Evolutionary conservation across 2,888 invertebrate genomes (phyloP).

Genomic region (Thymelicus sylvestris): DNA sequence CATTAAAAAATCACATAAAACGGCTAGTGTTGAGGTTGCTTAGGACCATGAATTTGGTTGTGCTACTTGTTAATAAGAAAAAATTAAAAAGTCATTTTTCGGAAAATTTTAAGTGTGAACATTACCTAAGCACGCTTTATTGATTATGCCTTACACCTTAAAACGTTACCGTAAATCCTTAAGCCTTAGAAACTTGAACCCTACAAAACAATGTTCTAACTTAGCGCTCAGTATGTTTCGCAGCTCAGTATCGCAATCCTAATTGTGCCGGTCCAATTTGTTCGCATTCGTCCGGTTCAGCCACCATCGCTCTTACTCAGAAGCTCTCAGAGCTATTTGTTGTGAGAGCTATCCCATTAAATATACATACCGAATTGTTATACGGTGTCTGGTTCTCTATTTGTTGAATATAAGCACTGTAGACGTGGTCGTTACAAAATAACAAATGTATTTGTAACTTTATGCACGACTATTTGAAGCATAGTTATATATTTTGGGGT

Average conservation of each 20-base stretch:
- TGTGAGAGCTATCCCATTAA: conserved; percentile 14
- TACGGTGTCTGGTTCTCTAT: not conserved
- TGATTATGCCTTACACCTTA: no score
- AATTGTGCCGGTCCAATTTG: conserved; percentile 15
- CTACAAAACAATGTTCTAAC: not conserved
- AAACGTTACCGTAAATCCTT: no score
- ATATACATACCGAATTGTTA: conserved; percentile 3
- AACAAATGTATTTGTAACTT: not conserved
- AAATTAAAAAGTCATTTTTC: no score
- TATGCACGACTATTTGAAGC: not conserved
- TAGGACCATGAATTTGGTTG: no score
- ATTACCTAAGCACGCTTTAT: no score
- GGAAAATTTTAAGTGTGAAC: no score
- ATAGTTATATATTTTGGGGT: not conserved
- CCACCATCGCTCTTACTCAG: conserved; percentile 9
- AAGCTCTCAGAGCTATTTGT: not conserved
- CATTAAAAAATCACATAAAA: no score
- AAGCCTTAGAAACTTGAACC: no score
- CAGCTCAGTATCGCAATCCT: conserved; percentile 7
- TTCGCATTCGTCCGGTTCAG: conserved; percentile 9
- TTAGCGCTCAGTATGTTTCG: not conserved
- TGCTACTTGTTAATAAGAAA: no score
- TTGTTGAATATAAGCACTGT: not conserved
- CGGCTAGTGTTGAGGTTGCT: no score
- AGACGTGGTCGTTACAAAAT: not conserved